phyloP scores from a whole-genome alignment of 2,113 vertebrate genomes.

The Australoheros scitulus region DNA sequence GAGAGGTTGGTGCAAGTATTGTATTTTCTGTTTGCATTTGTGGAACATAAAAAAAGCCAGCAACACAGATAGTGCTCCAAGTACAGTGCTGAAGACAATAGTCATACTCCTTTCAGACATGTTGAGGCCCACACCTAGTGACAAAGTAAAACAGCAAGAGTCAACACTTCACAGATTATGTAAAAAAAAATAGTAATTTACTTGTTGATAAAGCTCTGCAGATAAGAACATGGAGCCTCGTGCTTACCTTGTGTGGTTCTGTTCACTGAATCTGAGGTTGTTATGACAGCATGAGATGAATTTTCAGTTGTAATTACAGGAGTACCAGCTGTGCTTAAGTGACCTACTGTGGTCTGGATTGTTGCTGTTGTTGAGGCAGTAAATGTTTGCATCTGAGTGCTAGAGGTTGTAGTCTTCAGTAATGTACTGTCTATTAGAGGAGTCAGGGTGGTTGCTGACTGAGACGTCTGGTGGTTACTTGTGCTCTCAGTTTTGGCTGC shows the following conservation, averaged over 20 bases:
- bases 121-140: slow-evolving; percentile 48
- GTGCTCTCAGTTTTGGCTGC: slow-evolving; percentile 26
- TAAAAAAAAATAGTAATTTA: neutral
- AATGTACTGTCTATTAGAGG: slow-evolving; percentile 8
- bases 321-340: slow-evolving; percentile 8
- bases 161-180: neutral
- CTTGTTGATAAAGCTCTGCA: neutral
- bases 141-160: neutral
- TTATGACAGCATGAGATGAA: slow-evolving; percentile 17
- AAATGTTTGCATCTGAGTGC: neutral
- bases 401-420: neutral
- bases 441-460: slow-evolving; percentile 10
- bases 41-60: slow-evolving; percentile 61
- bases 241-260: slow-evolving; percentile 47
- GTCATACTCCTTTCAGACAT: slow-evolving; percentile 75
- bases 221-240: neutral
- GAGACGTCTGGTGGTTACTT: neutral
- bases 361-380: neutral
- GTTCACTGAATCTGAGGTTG: neutral
- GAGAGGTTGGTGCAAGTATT: slow-evolving; percentile 80
- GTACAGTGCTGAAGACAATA: slow-evolving; percentile 73
- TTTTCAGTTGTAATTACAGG: slow-evolving; percentile 15
- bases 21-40: slow-evolving; percentile 71
- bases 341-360: slow-evolving; percentile 3
- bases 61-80: slow-evolving; percentile 63